These are phyloP conservation scores for Gobionotothen gibberifrons DNA, from an alignment of 2,797 vertebrate species.

Conservation along the genomic window DNA sequence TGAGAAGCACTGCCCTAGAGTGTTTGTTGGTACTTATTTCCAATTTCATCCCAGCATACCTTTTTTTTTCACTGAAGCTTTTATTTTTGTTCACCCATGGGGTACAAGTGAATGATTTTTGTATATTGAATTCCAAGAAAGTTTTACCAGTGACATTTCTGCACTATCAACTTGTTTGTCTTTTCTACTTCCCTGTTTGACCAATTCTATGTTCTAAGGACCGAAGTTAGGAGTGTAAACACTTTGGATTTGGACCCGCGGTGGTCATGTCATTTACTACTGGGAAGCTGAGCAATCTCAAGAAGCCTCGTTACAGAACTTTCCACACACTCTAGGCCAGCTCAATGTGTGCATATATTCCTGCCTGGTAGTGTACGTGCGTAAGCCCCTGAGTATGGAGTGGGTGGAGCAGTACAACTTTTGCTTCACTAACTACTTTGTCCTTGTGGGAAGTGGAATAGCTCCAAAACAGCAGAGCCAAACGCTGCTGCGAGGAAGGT, in stretches of 20 bases:
- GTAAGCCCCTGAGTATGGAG: conserved; percentile 43
- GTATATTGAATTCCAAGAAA: not conserved
- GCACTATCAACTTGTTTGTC: conserved; percentile 6
- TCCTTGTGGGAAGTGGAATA: conserved; percentile 59
- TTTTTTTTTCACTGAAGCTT: not conserved
- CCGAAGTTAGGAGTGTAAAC: conserved; percentile 34
- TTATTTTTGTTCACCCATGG: not conserved
- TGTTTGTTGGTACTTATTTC: conserved; percentile 14
- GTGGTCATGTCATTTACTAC: conserved; percentile 51
- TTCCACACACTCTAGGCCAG: conserved; percentile 52
- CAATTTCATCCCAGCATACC: conserved; percentile 3
- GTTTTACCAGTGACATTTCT: not conserved
- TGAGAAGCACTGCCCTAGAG: too few species aligned
- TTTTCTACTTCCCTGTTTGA: conserved; percentile 22
- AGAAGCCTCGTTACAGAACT: conserved; percentile 53
- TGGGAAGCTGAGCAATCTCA: conserved; percentile 51
- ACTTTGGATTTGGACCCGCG: conserved; percentile 55
- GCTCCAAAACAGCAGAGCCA: conserved; percentile 52
- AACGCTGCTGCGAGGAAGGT: conserved; percentile 44
- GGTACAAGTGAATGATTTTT: conserved; percentile 2
- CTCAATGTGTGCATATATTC: conserved; percentile 41
- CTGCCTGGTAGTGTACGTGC: conserved; percentile 27
- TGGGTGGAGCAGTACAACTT: conserved; percentile 60
- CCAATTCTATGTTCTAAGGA: conserved; percentile 26
- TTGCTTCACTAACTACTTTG: conserved; percentile 59